Evolutionary conservation across 2,888 invertebrate genomes (phyloP), one percentile per base, ranked within the genome.

Genomic region (Drosophila barbarae): DNA sequence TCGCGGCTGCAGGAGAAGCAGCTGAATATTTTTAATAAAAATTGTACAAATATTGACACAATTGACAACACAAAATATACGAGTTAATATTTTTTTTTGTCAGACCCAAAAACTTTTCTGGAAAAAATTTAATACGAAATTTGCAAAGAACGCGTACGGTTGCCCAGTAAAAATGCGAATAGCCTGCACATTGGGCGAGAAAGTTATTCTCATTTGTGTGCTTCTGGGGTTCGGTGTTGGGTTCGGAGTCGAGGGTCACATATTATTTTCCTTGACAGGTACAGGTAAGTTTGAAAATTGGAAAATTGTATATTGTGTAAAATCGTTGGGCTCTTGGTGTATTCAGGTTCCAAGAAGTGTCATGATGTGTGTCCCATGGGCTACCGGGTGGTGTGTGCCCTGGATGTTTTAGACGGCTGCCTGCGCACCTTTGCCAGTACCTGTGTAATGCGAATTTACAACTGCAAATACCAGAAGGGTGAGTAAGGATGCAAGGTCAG

Each of bases 401-500:
- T 68, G 30, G 69, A 68, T 50, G 36, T 72, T 5, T 39, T 72
- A 6, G 68, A 84, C 6, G 72, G 79, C 1, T 82, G 72, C 34
- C 47, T 81, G 12, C 69, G 84, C 12, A 78, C 73, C 5, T 81
- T 81, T 59, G 71, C 79, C 34, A 81, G 69, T 52, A 72, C 60
- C 23, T 81, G 80, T 58, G 73, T 81, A 6, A 73, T 81, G 80
- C 56, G 67, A 8, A 81, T 81, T 21, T 81, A 81, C 35, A 81
- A 81, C 53, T 81, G 84, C 65, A 81, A 81, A 34, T 81, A 81
- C 34, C 60, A 82, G 51, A 74, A 73, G 41, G 60, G 80, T 81
- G 35, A 65, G 73, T 28, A n/a, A 7, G 2, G 23, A 34, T 34
- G 6, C 2, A 5, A 34, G 13, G 13, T 13, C 6, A 34, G 2